Percentiles rank a stretch among this genome's conserved stretches.
Evolutionary conservation across 2,888 invertebrate genomes (phyloP).

Genomic region (Ditula angustiorana): DNA sequence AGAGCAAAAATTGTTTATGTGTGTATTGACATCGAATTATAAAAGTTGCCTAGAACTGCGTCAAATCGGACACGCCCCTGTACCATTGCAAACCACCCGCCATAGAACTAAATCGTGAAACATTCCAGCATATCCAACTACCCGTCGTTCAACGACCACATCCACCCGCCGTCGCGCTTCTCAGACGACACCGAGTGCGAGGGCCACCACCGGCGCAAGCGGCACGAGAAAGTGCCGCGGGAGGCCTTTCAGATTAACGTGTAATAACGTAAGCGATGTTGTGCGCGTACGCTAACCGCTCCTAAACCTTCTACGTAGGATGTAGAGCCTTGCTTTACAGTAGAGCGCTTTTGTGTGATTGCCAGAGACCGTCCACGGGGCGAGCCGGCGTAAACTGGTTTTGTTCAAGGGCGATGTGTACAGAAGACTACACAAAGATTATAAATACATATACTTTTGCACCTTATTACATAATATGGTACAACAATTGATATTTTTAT

Average conservation of each 20-base stretch:
- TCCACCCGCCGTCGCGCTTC: slow-evolving; percentile 94
- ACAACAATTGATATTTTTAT: too few species aligned
- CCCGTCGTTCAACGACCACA: slow-evolving; percentile 92
- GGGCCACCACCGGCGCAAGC: slow-evolving; percentile 77
- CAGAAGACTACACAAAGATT: too few species aligned
- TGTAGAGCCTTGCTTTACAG: background rate
- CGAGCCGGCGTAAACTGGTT: too few species aligned
- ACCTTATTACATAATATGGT: too few species aligned
- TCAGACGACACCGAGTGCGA: slow-evolving; percentile 90
- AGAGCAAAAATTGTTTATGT: too few species aligned
- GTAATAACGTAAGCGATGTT: slow-evolving; percentile 63
- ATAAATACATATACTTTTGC: too few species aligned
- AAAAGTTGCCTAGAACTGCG: too few species aligned
- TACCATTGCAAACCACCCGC: slow-evolving; percentile 23
- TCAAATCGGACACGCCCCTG: background rate
- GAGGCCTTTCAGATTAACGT: slow-evolving; percentile 94
- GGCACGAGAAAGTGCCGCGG: slow-evolving; percentile 84
- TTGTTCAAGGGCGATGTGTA: too few species aligned
- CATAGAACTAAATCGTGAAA: slow-evolving; percentile 39
- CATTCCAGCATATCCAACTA: slow-evolving; percentile 90
- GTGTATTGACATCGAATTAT: too few species aligned
- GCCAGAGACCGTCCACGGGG: too few species aligned
- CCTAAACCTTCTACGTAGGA: background rate
- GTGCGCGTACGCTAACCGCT: slow-evolving; percentile 34
- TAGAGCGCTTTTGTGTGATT: too few species aligned